Conservation (phyloP, 2,797 vertebrate species). For the Pelochelys cantorii region DNA sequence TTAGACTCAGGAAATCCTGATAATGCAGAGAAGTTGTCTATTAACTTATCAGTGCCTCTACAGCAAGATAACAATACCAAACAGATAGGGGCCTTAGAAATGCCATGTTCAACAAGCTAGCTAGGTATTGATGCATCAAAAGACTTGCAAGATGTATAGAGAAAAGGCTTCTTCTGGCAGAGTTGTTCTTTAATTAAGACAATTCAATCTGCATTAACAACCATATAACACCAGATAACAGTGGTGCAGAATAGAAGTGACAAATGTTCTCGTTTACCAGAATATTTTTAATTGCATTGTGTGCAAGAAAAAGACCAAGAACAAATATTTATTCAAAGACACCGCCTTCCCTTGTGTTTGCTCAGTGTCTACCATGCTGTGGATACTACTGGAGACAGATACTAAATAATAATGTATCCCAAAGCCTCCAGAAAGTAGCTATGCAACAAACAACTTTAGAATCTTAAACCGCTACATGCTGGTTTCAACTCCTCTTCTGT, state of each 20-base stretch:
- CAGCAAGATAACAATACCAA: neutral
- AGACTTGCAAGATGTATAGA: constrained; percentile 2
- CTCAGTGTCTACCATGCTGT: neutral
- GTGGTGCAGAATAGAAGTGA: constrained; percentile 28
- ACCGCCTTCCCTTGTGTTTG: neutral
- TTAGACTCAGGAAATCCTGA: constrained; percentile 18
- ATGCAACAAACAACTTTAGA: neutral
- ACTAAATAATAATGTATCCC: neutral
- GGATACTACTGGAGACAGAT: neutral
- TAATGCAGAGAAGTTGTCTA: constrained; percentile 27
- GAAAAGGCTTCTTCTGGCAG: constrained; percentile 37
- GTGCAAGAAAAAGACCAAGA: neutral
- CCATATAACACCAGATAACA: constrained; percentile 42
- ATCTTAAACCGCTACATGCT: neutral
- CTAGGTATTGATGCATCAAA: neutral
- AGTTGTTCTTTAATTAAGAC: constrained; percentile 34
- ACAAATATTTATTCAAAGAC: neutral
- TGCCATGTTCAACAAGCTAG: neutral
- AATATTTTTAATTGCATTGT: neutral
- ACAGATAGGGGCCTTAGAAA: constrained; percentile 36
- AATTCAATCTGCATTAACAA: constrained; percentile 47
- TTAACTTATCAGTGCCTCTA: constrained; percentile 46
- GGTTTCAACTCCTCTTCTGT: neutral
- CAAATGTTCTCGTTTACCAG: constrained; percentile 32
- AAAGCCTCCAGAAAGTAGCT: neutral